Evolutionary conservation across 2,113 vertebrate genomes (phyloP), one percentile per base, ranked within the genome.

Genomic region (Motacilla alba): DNA sequence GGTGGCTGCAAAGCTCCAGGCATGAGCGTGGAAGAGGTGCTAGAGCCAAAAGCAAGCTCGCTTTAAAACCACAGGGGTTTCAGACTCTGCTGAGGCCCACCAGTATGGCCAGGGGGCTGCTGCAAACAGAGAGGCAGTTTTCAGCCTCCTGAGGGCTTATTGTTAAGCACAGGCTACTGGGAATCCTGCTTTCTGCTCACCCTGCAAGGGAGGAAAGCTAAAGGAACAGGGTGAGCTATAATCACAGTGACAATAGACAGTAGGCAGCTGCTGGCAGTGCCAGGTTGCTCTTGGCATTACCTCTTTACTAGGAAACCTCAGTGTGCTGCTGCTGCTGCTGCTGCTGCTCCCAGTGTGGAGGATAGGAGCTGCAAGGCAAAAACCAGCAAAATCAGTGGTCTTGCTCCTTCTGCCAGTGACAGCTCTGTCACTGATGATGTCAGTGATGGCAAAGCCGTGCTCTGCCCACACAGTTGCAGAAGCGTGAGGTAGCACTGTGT

Each of bases 51-150:
- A 68, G 30, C n/a, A 69, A 11, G 10, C 24, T 83, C 0, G 0
- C 18, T 85, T 56, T 64, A 31, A 43, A 83, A 60, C 49, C 37
- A 35, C 2, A 1, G 41, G 14, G 20, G 16, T 31, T 64, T 78
- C n/a, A 73, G 39, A 24, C 22, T 60, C 55, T 28, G 33, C 31
- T 35, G 52, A 43, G 37, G 67, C 30, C 80, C 76, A 55, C 5
- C 15, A 14, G 4, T 7, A 6, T 8, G 23, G n/a, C 16, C 1
- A 0, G 7, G 21, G 19, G 50, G 13, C 35, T 70, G 44, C 37
- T 77, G 64, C 33, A 80, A 20, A 68, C 7, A 41, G 14, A 37
- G 14, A 37, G 8, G 20, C 17, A 83, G n/a, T 20, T 70, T 18
- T 62, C n/a, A 66, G n/a, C 24, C 31, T 11, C 53, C 13, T 15